Conservation (phyloP, 2,113 vertebrate species). For the Asarcornis scutulata region DNA sequence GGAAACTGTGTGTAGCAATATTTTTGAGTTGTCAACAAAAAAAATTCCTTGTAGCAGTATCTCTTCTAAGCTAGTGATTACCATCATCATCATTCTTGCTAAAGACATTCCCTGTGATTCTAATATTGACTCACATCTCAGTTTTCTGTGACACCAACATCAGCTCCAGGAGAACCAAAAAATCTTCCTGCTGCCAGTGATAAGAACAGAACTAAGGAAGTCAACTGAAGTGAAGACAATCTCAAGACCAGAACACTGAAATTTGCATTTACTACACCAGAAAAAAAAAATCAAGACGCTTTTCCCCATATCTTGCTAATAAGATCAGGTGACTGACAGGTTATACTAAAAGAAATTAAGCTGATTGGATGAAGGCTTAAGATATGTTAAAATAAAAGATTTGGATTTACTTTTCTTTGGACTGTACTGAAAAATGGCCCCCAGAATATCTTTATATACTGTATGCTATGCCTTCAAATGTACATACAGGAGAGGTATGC, state of each 20-base stretch:
- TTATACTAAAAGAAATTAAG: background rate
- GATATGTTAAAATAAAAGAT: rapidly evolving
- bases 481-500: background rate
- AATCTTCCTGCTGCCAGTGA: background rate
- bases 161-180: background rate
- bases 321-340: background rate
- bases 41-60: background rate
- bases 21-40: background rate
- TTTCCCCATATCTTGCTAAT: background rate
- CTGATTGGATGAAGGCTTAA: background rate
- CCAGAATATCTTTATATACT: background rate
- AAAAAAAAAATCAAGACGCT: background rate
- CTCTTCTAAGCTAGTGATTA: background rate
- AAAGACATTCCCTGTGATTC: background rate
- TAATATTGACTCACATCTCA: background rate
- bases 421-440: background rate
- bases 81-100: background rate
- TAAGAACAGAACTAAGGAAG: background rate
- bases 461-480: background rate
- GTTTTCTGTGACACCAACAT: background rate
- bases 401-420: background rate
- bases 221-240: background rate
- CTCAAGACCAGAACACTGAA: background rate
- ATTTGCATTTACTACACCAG: background rate
- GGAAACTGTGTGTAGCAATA: background rate